These are phyloP conservation scores for Crossocerus cetratus DNA, from an alignment of 2,888 invertebrate species.

Conservation along the genomic window DNA sequence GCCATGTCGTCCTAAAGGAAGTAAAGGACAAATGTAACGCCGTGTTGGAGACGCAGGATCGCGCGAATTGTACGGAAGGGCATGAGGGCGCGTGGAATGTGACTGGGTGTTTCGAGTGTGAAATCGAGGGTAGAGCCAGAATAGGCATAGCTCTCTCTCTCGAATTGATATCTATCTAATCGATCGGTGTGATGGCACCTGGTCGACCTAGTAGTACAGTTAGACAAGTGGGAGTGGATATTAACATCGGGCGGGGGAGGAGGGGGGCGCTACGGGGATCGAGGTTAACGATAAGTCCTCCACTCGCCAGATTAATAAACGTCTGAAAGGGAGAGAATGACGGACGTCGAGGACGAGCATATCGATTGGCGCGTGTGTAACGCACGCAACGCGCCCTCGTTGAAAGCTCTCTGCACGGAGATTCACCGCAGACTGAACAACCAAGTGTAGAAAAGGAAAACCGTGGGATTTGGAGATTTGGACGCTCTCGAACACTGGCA, in stretches of 20 bases:
- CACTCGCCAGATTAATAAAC: constrained; percentile 53
- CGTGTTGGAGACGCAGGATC: too few species aligned
- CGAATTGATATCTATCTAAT: constrained; percentile 53
- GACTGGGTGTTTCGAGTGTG: background rate
- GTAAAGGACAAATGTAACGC: too few species aligned
- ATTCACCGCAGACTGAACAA: too few species aligned
- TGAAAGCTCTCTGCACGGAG: too few species aligned
- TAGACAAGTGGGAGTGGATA: constrained; percentile 58
- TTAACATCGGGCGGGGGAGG: constrained; percentile 50
- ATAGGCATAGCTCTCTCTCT: constrained; percentile 34
- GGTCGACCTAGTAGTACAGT: constrained; percentile 67
- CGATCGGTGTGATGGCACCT: constrained; percentile 57
- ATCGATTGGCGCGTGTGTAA: constrained; percentile 4
- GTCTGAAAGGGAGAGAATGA: constrained; percentile 36
- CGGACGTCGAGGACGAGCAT: constrained; percentile 20
- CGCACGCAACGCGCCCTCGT: background rate
- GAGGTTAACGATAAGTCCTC: constrained; percentile 70
- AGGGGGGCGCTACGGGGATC: constrained; percentile 51
- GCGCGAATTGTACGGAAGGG: too few species aligned
- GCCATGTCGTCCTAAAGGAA: too few species aligned
- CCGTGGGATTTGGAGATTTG: too few species aligned
- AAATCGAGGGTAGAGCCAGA: constrained; percentile 9
- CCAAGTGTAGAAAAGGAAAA: too few species aligned
- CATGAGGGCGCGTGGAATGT: too few species aligned
- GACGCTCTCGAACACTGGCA: too few species aligned